Conservation (phyloP, 2,888 invertebrate genomes). For the Agelastica alni region DNA sequence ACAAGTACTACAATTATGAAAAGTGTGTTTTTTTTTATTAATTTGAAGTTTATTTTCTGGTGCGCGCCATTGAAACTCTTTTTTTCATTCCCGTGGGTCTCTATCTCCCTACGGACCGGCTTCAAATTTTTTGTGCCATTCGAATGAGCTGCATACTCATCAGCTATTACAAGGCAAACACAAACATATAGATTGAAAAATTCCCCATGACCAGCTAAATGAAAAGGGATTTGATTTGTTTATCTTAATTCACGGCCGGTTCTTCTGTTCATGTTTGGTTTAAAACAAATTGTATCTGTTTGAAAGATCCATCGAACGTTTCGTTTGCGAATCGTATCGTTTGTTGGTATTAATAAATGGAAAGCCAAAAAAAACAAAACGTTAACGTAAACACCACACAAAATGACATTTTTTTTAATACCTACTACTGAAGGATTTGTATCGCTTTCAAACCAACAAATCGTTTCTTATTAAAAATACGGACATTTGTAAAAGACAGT, state of each 20-base stretch:
- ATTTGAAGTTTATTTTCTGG: neutral
- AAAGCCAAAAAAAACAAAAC: too few relatives aligned
- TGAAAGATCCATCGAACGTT: neutral
- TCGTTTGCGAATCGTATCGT: neutral
- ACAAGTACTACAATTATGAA: too few relatives aligned
- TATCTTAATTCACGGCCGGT: constrained; percentile 1
- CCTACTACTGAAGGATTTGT: too few relatives aligned
- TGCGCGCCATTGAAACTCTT: neutral
- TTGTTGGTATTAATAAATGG: neutral
- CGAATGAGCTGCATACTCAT: neutral
- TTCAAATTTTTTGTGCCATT: neutral
- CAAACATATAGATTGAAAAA: constrained; percentile 11
- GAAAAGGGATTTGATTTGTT: constrained; percentile 6
- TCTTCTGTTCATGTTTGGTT: constrained; percentile 1
- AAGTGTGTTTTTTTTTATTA: neutral
- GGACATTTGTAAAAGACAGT: too few relatives aligned
- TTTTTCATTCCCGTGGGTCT: neutral
- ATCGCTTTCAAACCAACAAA: too few relatives aligned
- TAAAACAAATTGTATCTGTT: neutral
- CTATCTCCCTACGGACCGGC: neutral
- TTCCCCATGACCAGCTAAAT: neutral
- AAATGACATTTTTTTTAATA: too few relatives aligned
- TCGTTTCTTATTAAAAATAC: too few relatives aligned
- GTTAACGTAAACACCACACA: too few relatives aligned
- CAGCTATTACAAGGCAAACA: constrained; percentile 4